These are phyloP conservation scores for Lutjanus campechanus DNA, from an alignment of 2,797 vertebrate genomes.

Conservation along the genomic window DNA sequence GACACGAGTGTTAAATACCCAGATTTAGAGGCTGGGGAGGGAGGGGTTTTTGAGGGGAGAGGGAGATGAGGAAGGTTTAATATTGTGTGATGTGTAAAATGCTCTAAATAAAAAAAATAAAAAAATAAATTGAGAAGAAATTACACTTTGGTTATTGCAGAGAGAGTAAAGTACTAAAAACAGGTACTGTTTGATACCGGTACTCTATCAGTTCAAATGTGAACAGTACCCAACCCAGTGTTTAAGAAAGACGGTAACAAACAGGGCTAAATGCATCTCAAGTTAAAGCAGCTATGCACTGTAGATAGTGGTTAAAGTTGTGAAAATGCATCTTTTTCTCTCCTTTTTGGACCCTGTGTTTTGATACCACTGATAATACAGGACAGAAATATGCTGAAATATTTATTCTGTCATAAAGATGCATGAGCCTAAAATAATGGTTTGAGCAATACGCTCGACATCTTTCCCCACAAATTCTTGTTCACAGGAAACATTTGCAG, in stretches of 20 bases:
- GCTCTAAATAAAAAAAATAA: too few species aligned
- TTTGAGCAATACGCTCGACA: not conserved
- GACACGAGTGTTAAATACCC: too few species aligned
- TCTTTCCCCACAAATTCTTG: not conserved
- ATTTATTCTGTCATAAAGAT: not conserved
- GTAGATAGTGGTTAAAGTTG: not conserved
- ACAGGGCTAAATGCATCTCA: not conserved
- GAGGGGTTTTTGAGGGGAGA: too few species aligned
- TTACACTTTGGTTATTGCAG: too few species aligned
- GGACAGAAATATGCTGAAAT: not conserved
- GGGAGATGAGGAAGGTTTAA: too few species aligned
- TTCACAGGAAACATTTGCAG: accelerated
- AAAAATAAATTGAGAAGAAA: too few species aligned
- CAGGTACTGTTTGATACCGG: too few species aligned
- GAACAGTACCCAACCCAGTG: too few species aligned
- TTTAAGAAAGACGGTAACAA: not conserved
- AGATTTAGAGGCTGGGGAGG: too few species aligned
- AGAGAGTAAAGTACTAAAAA: too few species aligned
- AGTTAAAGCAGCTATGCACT: not conserved
- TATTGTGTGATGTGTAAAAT: too few species aligned
- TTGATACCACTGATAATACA: not conserved
- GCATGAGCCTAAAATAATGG: not conserved
- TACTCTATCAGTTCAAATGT: too few species aligned
- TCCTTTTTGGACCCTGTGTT: not conserved
- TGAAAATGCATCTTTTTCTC: not conserved